These are phyloP conservation scores for Rhizomys pruinosus DNA, from an alignment of 2,113 vertebrate genomes.

Conservation along the genomic window DNA sequence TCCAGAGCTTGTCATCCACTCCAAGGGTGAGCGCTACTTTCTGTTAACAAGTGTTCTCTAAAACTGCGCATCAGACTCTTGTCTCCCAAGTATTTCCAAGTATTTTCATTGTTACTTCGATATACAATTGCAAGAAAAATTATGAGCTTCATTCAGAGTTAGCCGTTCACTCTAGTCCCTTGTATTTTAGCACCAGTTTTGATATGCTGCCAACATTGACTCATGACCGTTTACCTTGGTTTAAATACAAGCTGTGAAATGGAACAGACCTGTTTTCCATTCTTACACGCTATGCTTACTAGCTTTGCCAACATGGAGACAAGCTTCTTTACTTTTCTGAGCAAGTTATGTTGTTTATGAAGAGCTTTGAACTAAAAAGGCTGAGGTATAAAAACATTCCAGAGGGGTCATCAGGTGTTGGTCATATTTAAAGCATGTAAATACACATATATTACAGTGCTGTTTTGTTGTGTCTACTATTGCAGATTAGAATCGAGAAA, in stretches of 20 bases:
- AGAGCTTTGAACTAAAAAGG: not conserved
- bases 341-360: conserved; percentile 24
- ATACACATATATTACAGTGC: not conserved
- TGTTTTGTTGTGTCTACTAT: not conserved
- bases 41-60: not conserved
- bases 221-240: not conserved
- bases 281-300: not conserved
- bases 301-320: not conserved
- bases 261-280: not conserved
- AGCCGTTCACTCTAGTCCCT: not conserved
- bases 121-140: not conserved
- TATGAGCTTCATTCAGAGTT: conserved; percentile 10
- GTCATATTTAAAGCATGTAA: not conserved
- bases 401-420: not conserved
- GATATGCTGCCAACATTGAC: not conserved
- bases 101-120: not conserved
- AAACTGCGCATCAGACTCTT: not conserved
- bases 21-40: conserved; percentile 89
- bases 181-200: not conserved
- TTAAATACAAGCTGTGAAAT: not conserved
- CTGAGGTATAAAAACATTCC: not conserved
- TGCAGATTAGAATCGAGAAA: not conserved
- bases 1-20: conserved; percentile 92
- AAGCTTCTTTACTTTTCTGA: not conserved
- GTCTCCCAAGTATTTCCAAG: not conserved